Evolutionary conservation across 2,888 invertebrate genomes (phyloP).

Genomic region (Myathropa florea): DNA sequence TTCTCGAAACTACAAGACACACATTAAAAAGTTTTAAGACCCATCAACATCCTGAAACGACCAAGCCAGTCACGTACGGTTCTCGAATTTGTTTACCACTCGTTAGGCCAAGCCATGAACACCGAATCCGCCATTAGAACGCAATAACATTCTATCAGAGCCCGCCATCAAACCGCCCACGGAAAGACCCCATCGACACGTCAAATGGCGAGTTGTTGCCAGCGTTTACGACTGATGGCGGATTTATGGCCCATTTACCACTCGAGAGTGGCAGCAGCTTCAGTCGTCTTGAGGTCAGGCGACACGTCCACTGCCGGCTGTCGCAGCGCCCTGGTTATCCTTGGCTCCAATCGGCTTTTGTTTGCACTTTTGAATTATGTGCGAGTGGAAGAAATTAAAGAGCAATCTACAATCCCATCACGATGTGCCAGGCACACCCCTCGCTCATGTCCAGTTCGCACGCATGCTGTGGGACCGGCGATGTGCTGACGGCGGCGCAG

Average conservation of each 20-base stretch:
- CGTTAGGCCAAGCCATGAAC: background rate
- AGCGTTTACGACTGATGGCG: too few relatives aligned
- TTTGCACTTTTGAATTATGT: slow-evolving; percentile 12
- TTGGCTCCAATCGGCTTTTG: background rate
- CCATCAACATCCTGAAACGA: background rate
- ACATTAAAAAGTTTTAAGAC: background rate
- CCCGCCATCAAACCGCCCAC: background rate
- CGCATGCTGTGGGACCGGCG: too few relatives aligned
- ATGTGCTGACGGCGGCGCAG: too few relatives aligned
- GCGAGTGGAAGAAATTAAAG: background rate
- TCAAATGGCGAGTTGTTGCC: background rate
- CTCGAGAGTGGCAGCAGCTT: background rate
- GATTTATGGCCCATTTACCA: background rate
- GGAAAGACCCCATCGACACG: background rate
- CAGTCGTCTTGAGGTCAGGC: background rate
- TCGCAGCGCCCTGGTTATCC: background rate
- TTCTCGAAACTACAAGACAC: background rate
- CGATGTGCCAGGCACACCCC: slow-evolving; percentile 31
- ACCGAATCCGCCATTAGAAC: background rate
- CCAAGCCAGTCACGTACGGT: background rate
- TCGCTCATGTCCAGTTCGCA: background rate
- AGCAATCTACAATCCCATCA: slow-evolving; percentile 44
- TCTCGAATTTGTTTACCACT: background rate
- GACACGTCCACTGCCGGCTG: background rate
- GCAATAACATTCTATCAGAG: background rate